These are phyloP conservation scores for Nephrotoma appendiculata DNA, from an alignment of 2,888 invertebrate species.

Conservation along the genomic window DNA sequence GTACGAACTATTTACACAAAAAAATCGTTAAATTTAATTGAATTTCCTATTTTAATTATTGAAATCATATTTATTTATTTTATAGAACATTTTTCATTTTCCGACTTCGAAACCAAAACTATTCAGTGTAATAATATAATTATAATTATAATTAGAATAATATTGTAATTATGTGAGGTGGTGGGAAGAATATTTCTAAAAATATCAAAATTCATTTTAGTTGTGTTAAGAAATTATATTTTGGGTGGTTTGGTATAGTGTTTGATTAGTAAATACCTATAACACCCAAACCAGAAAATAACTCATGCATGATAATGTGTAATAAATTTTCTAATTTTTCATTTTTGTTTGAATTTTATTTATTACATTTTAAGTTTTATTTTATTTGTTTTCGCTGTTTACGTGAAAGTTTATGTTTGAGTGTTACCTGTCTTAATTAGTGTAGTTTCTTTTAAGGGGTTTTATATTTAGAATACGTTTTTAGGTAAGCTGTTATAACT, in stretches of 20 bases:
- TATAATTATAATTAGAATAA: not conserved
- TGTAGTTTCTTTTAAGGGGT: not conserved
- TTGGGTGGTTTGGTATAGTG: not conserved
- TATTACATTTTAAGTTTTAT: not conserved
- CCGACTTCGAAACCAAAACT: not conserved
- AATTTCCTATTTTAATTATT: not conserved
- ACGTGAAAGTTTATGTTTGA: not conserved
- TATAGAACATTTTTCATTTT: not conserved
- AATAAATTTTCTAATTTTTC: not conserved
- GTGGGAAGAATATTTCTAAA: not conserved
- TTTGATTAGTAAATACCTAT: not conserved
- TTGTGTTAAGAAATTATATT: not conserved
- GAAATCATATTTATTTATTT: not conserved
- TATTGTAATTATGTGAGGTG: not conserved
- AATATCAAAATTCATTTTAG: not conserved
- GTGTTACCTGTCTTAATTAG: not conserved
- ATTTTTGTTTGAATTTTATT: not conserved
- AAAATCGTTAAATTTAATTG: not conserved
- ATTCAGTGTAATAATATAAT: not conserved
- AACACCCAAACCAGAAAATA: not conserved
- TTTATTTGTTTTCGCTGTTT: not conserved
- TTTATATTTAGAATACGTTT: too few species aligned
- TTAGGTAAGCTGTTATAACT: too few species aligned
- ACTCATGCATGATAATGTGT: not conserved
- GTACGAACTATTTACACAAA: not conserved